phyloP scores from a whole-genome alignment of 2,113 vertebrate species.

The Colistium nudipinnis region DNA sequence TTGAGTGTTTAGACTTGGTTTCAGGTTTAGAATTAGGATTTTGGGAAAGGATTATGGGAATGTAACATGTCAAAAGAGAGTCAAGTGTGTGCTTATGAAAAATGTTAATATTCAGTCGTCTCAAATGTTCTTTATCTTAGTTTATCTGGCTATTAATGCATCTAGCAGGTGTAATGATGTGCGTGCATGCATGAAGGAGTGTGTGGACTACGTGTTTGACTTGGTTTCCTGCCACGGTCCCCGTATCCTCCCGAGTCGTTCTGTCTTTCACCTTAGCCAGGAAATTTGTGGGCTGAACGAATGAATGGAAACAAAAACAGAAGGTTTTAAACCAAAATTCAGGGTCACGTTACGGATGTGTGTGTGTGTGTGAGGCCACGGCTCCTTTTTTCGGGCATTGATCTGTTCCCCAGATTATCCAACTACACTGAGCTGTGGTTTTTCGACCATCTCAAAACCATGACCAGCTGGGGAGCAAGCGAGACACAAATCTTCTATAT shows the following conservation, averaged over 20 bases:
- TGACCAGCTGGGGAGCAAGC: slow-evolving; percentile 26
- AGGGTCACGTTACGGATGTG: slow-evolving; percentile 34
- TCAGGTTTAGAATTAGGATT: no score
- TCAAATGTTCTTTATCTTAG: not conserved
- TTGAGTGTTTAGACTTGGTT: no score
- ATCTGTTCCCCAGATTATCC: slow-evolving; percentile 53
- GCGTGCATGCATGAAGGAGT: not conserved
- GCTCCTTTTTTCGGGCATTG: slow-evolving; percentile 10
- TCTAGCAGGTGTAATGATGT: slow-evolving; percentile 4
- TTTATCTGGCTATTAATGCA: not conserved
- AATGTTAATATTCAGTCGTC: no score
- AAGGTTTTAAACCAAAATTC: slow-evolving; percentile 26
- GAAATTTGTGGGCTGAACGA: slow-evolving; percentile 55
- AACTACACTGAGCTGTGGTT: slow-evolving; percentile 21
- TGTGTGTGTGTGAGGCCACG: slow-evolving; percentile 15
- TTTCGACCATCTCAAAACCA: slow-evolving; percentile 35
- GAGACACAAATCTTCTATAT: slow-evolving; percentile 14
- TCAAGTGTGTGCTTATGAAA: not conserved
- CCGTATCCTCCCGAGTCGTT: slow-evolving; percentile 30
- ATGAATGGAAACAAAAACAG: slow-evolving; percentile 58
- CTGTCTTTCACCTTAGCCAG: slow-evolving; percentile 58
- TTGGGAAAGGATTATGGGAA: no score
- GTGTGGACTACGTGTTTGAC: not conserved
- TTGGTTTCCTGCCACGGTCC: slow-evolving; percentile 38
- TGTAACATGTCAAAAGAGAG: no score